Evolutionary conservation across 2,888 invertebrate species (phyloP).

Genomic region (Drosophila yooni): DNA sequence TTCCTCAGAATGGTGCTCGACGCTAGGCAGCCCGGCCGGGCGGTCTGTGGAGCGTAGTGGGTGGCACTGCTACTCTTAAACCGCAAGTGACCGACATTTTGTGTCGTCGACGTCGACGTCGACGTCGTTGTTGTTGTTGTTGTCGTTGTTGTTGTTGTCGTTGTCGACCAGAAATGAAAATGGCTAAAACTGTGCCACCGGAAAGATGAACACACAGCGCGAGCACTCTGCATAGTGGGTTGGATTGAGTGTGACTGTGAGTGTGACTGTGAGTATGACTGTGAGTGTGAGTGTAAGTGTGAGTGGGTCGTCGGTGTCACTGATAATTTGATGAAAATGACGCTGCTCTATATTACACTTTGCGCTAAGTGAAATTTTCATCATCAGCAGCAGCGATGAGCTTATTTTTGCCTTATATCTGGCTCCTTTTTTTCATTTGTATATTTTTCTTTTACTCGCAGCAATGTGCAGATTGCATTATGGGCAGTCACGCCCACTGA

Average conservation of each 20-base stretch:
- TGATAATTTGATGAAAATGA: conserved; percentile 80
- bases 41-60: background rate
- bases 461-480: conserved; percentile 23
- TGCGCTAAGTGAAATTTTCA: conserved; percentile 78
- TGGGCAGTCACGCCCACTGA: conserved; percentile 6
- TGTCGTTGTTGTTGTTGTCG: conserved; percentile 11
- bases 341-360: conserved; percentile 73
- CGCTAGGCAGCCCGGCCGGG: background rate
- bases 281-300: background rate
- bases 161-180: conserved; percentile 74
- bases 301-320: conserved; percentile 59
- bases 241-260: background rate
- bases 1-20: conserved; percentile 31
- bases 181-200: conserved; percentile 73
- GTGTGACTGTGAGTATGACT: background rate
- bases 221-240: conserved; percentile 9
- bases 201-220: conserved; percentile 67
- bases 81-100: conserved; percentile 80
- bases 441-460: background rate
- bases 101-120: conserved; percentile 51
- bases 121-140: conserved; percentile 16
- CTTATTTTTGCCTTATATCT: background rate
- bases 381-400: conserved; percentile 42
- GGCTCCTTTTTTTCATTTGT: background rate
- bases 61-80: conserved; percentile 50